phyloP scores from a whole-genome alignment of 2,888 invertebrate species.

The Phortica magna region DNA sequence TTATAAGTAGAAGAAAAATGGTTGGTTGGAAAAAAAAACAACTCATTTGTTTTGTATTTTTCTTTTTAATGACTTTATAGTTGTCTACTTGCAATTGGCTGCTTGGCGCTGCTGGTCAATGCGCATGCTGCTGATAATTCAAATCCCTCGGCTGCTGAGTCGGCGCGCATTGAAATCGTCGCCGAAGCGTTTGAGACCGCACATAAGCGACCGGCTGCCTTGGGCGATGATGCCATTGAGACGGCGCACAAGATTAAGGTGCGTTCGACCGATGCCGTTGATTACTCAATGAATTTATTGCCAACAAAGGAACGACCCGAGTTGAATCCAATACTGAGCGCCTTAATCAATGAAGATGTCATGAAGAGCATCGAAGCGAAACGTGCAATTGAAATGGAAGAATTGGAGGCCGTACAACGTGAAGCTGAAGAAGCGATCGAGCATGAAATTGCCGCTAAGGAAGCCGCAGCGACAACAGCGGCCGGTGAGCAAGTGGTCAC shows the following conservation, averaged over 20 bases:
- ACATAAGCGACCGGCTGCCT: conserved; percentile 83
- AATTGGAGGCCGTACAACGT: conserved; percentile 66
- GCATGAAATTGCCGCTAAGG: conserved; percentile 48
- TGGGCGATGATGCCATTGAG: conserved; percentile 66
- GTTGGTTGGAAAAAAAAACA: background rate
- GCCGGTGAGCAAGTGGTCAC: conserved; percentile 47
- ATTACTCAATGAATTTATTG: conserved; percentile 73
- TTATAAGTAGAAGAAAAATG: background rate
- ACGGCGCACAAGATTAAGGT: conserved; percentile 74
- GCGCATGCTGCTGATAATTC: conserved; percentile 47
- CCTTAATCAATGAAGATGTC: conserved; percentile 78
- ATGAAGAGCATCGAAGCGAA: conserved; percentile 80
- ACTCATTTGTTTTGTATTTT: background rate
- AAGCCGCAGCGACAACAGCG: background rate
- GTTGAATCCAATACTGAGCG: conserved; percentile 78
- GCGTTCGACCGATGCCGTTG: conserved; percentile 56
- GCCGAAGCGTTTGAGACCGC: conserved; percentile 82
- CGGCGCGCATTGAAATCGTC: conserved; percentile 46
- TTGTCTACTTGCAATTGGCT: conserved; percentile 64
- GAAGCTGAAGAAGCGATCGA: conserved; percentile 60
- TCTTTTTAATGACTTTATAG: conserved; percentile 49
- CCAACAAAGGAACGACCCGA: conserved; percentile 78
- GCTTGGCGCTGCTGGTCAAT: conserved; percentile 60
- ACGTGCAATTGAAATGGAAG: conserved; percentile 74
- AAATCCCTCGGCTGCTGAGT: conserved; percentile 37